Evolutionary conservation across 2,113 vertebrate genomes (phyloP).

Genomic region (Ochotona curzoniae): DNA sequence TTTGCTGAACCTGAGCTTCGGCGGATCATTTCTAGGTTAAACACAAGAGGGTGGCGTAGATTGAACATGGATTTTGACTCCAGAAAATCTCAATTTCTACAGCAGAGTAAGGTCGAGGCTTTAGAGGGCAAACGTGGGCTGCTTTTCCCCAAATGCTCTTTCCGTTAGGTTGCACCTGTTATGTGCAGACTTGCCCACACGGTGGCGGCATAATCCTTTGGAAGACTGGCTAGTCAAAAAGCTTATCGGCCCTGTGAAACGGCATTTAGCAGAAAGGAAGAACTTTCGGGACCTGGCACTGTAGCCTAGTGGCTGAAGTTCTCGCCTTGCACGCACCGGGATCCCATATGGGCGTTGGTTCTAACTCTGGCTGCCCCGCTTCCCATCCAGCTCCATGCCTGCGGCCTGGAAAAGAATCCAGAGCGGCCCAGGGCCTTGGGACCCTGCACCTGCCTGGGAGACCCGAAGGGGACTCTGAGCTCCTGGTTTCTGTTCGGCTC

Average conservation of each 20-base stretch:
- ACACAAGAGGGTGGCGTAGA: background rate
- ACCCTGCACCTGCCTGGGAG: no score
- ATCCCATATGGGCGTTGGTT: no score
- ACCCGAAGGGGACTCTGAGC: no score
- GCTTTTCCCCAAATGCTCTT: conserved; percentile 13
- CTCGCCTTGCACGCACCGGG: no score
- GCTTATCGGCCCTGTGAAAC: background rate
- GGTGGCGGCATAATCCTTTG: conserved; percentile 52
- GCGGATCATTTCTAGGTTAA: background rate
- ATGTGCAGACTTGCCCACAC: conserved; percentile 48
- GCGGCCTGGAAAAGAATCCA: no score
- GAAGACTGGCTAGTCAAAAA: background rate
- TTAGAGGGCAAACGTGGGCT: conserved; percentile 59
- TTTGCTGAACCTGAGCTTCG: background rate
- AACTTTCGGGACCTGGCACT: no score
- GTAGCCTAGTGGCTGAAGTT: no score
- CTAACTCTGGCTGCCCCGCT: no score
- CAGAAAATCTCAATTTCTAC: conserved; percentile 53
- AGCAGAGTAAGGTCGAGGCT: background rate
- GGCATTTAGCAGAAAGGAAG: background rate
- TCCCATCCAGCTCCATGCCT: no score
- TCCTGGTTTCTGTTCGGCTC: no score
- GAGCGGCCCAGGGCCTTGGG: no score
- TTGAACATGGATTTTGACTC: conserved; percentile 48
- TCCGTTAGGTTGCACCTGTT: background rate